These are phyloP conservation scores for Enteromius mattozi DNA, from an alignment of 2,797 vertebrate genomes.

Conservation along the genomic window DNA sequence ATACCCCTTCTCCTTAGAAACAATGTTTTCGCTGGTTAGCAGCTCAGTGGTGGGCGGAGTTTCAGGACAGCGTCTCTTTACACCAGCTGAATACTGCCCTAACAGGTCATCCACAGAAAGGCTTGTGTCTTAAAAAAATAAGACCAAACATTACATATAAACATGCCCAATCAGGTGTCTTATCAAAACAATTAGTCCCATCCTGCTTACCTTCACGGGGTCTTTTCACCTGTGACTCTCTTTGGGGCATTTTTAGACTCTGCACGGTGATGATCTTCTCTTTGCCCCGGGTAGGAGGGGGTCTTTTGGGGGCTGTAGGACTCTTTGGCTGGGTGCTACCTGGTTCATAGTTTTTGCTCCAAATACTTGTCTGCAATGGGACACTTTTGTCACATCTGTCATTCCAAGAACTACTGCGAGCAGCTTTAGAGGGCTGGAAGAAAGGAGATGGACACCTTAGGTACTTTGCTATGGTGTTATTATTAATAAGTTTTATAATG, in stretches of 20 bases:
- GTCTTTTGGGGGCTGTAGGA: conserved; percentile 63
- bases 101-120: conserved; percentile 87
- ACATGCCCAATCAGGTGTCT: background rate
- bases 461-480: background rate
- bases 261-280: conserved; percentile 77
- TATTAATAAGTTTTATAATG: background rate
- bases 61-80: conserved; percentile 75
- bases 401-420: conserved; percentile 82
- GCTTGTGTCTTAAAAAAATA: conserved; percentile 71
- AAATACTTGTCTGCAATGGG: conserved; percentile 80
- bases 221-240: conserved; percentile 81
- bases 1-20: conserved; percentile 41
- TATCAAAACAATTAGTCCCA: background rate
- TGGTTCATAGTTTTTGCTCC: conserved; percentile 77
- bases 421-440: conserved; percentile 71
- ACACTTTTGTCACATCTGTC: conserved; percentile 50
- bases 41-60: conserved; percentile 1
- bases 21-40: background rate
- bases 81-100: conserved; percentile 82
- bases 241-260: conserved; percentile 78
- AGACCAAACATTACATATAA: conserved; percentile 10
- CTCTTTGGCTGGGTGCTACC: conserved; percentile 6
- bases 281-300: conserved; percentile 77
- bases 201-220: conserved; percentile 81
- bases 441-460: background rate